Base-by-base conservation (phyloP, 1,140 invertebrate species). In the Achroia grisella region DNA sequence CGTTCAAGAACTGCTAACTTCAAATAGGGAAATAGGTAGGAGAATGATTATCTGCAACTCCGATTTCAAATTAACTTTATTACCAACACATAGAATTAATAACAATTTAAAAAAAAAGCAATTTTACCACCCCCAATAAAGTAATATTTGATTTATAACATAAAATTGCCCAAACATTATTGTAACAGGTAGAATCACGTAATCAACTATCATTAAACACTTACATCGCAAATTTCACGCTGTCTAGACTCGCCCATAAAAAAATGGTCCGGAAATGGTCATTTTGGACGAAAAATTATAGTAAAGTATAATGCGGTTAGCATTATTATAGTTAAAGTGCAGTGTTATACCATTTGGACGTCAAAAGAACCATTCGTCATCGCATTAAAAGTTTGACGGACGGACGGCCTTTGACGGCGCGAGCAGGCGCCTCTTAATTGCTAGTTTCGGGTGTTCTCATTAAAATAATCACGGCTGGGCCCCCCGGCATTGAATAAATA, bases 341-440 rank as follows among this genome's bases (percentile, higher is more conserved):
- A 23, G 14, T 3, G 37, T 30, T 11, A 28, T 10, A 15, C 6
- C 33, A 1, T 10, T 33, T 31, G 4, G 17, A 34, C 30, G 29
- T 36, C 33, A 36, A 44, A 44, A 15, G 29, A 23, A 3, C 28
- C 35, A 33, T 34, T 32, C 52, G 42, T 51, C 56, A 74, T 54
- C 59, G 54, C 41, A 62, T 52, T 33, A 44, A 30, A 47, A 30
- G 54, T 33, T 41, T 52, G 17, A 23, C 17, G 17, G 17, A 23
- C 17, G 17, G 2, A 2, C 2, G 17, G 2, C 17, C 47, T 68
- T 63, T 62, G 60, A 56, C 35, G 35, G 35, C 35, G 48, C 42
- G 31, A 43, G 27, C 42, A 63, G 75, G 75, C 78, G 78, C 72
- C 75, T 48, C 33, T 60, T 79, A 82, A 79, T 79, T 78, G 65